phyloP scores from a whole-genome alignment of 2,797 vertebrate species.

The Discoglossus pictus region DNA sequence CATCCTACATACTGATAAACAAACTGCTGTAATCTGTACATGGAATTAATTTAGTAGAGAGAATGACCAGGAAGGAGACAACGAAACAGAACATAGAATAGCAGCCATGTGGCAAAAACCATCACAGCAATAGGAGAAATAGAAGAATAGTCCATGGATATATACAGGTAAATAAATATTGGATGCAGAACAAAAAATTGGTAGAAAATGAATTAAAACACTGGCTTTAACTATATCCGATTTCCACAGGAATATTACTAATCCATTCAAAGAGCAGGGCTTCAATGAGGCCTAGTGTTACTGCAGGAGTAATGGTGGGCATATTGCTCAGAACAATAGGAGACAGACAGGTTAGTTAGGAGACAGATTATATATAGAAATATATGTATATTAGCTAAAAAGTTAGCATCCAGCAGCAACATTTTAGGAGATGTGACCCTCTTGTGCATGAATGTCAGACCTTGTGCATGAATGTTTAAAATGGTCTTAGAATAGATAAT shows the following conservation, averaged over 20 bases:
- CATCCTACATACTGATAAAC: slow-evolving; percentile 28
- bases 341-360: too few relatives aligned
- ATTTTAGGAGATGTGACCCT: too few relatives aligned
- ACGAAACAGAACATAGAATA: not conserved
- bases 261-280: not conserved
- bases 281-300: not conserved
- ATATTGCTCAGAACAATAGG: too few relatives aligned
- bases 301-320: too few relatives aligned
- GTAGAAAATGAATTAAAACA: slow-evolving; percentile 29
- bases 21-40: slow-evolving; percentile 12
- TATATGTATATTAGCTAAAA: too few relatives aligned
- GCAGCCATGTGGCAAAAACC: not conserved
- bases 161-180: slow-evolving; percentile 18
- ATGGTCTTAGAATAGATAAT: too few relatives aligned
- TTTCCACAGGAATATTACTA: slow-evolving; percentile 22
- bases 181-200: slow-evolving; percentile 21
- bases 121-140: not conserved
- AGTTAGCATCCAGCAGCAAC: too few relatives aligned
- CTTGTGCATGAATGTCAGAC: too few relatives aligned
- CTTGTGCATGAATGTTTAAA: too few relatives aligned
- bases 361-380: too few relatives aligned
- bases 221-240: slow-evolving; percentile 10
- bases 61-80: not conserved
- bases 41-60: not conserved
- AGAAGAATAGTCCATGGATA: not conserved